Percentiles rank a stretch among this genome's conserved stretches.
Evolutionary conservation across 2,797 vertebrate genomes (phyloP).

Genomic region (Caiman crocodilus): DNA sequence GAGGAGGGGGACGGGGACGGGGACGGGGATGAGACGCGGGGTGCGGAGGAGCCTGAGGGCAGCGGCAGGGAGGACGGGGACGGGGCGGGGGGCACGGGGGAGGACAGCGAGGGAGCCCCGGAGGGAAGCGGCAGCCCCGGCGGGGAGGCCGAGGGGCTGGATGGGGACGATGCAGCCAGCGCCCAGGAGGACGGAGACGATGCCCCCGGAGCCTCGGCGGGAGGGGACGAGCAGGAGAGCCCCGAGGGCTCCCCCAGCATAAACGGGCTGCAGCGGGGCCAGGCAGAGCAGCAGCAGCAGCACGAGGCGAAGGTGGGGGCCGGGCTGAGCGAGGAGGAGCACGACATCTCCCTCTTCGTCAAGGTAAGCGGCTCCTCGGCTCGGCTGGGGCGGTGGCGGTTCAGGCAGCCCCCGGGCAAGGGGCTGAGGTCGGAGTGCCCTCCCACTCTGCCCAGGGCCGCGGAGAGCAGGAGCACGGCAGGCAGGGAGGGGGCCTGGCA

Average conservation of each 20-base stretch:
- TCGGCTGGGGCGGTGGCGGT: too few relatives aligned
- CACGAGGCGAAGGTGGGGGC: background rate
- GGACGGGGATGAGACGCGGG: background rate
- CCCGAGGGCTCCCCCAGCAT: background rate
- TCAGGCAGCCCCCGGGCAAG: background rate
- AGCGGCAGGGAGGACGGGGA: too few relatives aligned
- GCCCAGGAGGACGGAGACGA: background rate
- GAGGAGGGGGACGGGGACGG: background rate
- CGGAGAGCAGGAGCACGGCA: too few relatives aligned
- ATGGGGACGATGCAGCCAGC: background rate
- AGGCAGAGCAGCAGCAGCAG: background rate
- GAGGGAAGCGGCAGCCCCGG: accelerated
- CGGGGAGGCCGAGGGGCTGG: background rate
- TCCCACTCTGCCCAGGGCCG: accelerated
- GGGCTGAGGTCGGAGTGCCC: accelerated
- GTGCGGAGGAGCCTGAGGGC: background rate
- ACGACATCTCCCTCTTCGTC: constrained; percentile 85
- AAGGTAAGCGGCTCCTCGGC: constrained; percentile 74
- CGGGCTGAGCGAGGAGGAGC: constrained; percentile 66
- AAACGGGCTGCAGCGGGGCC: constrained; percentile 27
- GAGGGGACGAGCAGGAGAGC: background rate
- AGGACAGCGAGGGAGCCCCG: background rate
- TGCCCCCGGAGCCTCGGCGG: background rate
- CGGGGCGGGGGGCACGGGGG: background rate
- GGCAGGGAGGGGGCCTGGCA: too few relatives aligned